Conservation (phyloP, 1,140 invertebrate genomes). For the Sesamia nonagrioides region DNA sequence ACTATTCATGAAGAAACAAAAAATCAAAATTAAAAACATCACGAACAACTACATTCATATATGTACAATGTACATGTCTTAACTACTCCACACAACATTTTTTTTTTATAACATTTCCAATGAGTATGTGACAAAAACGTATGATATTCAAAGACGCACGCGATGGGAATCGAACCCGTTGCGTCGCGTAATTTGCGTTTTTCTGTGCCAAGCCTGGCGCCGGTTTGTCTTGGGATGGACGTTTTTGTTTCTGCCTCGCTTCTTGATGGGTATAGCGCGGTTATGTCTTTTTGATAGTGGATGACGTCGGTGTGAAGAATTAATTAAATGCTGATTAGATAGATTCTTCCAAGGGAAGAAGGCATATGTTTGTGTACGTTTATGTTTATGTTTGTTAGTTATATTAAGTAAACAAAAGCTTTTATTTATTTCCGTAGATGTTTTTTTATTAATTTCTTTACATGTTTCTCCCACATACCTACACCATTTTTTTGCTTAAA, state of each 20-base stretch:
- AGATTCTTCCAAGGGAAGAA: too few relatives aligned
- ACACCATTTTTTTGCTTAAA: too few relatives aligned
- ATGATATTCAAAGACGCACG: slow-evolving; percentile 39
- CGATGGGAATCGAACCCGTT: slow-evolving; percentile 51
- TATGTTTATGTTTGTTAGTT: too few relatives aligned
- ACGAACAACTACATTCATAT: background rate
- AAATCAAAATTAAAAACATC: too few relatives aligned
- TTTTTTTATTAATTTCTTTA: too few relatives aligned
- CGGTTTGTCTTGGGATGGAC: slow-evolving; percentile 44
- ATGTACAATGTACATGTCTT: background rate
- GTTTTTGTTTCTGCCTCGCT: slow-evolving; percentile 42
- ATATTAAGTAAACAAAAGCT: too few relatives aligned
- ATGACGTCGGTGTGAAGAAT: too few relatives aligned
- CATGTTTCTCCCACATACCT: too few relatives aligned
- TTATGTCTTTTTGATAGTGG: background rate
- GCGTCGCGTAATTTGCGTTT: slow-evolving; percentile 48
- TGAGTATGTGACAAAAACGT: slow-evolving; percentile 31
- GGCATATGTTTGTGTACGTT: too few relatives aligned
- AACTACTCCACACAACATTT: slow-evolving; percentile 1
- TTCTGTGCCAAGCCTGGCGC: slow-evolving; percentile 36
- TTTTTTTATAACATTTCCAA: slow-evolving; percentile 36
- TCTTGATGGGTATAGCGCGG: slow-evolving; percentile 38
- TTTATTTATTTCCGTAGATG: too few relatives aligned
- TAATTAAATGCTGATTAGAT: too few relatives aligned
- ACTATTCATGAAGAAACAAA: background rate